These are phyloP conservation scores for Phylloscopus trochilus DNA, from an alignment of 2,113 vertebrate species.

Conservation along the genomic window DNA sequence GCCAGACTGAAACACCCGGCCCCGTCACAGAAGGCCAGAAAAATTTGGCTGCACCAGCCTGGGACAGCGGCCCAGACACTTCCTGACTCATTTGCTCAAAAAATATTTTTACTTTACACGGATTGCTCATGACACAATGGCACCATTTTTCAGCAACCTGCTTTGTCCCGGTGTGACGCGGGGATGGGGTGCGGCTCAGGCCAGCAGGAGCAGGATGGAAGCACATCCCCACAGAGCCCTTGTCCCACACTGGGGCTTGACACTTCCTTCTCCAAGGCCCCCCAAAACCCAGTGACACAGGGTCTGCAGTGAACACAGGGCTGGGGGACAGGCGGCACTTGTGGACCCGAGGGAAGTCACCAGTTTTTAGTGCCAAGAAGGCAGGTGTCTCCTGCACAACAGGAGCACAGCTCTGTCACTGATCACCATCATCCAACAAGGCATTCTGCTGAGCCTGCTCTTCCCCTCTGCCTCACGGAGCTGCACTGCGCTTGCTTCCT, in stretches of 20 bases:
- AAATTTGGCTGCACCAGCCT: neutral
- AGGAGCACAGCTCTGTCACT: neutral
- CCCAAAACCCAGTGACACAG: accelerated
- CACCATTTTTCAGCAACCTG: slow-evolving; percentile 28
- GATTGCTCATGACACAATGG: slow-evolving; percentile 44
- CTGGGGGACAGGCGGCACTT: neutral
- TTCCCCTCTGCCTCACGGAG: neutral
- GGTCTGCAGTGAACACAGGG: neutral
- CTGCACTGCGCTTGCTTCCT: neutral
- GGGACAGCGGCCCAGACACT: slow-evolving; percentile 27
- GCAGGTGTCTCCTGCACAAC: neutral
- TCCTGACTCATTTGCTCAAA: slow-evolving; percentile 54
- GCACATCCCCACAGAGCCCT: neutral
- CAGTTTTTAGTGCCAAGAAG: neutral
- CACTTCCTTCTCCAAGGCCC: neutral
- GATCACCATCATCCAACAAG: accelerated
- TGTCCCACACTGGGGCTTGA: neutral
- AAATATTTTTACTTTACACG: slow-evolving; percentile 41
- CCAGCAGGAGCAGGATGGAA: neutral
- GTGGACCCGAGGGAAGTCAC: accelerated
- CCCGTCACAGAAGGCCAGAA: neutral
- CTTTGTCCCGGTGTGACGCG: neutral
- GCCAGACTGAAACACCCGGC: neutral
- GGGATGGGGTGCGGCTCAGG: neutral
- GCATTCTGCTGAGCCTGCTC: neutral